Percentiles rank a stretch among this genome's conserved stretches.
phyloP scores from a whole-genome alignment of 2,113 vertebrate genomes.

The Triplophysa dalaica region DNA sequence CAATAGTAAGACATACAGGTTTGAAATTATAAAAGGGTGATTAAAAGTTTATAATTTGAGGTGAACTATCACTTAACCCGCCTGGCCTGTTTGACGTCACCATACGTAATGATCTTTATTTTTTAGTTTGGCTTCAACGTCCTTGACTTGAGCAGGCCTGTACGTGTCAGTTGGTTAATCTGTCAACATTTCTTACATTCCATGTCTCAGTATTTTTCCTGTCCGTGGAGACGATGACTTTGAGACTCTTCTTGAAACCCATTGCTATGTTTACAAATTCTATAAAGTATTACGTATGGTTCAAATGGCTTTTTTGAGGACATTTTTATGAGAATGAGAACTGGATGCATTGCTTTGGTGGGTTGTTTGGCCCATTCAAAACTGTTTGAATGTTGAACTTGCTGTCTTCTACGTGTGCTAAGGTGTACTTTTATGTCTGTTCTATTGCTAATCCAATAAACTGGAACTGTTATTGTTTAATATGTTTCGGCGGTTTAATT shows the following conservation, averaged over 20 bases:
- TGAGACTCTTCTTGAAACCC: neutral
- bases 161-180: slow-evolving; percentile 4
- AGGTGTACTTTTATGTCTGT: slow-evolving; percentile 49
- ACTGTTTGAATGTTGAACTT: neutral
- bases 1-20: no score
- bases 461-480: slow-evolving; percentile 62
- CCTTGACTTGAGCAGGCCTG: neutral
- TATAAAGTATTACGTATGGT: slow-evolving; percentile 20
- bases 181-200: slow-evolving; percentile 41
- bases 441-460: slow-evolving; percentile 71
- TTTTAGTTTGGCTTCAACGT: neutral
- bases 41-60: no score
- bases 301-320: slow-evolving; percentile 21
- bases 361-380: neutral
- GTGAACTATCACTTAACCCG: no score
- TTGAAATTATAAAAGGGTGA: no score
- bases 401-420: slow-evolving; percentile 46
- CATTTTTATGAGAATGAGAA: slow-evolving; percentile 42
- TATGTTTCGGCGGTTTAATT: neutral
- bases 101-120: neutral
- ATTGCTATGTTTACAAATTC: slow-evolving; percentile 11
- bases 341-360: neutral
- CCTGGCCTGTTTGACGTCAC: neutral
- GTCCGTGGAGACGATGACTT: no score
- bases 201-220: slow-evolving; percentile 31